Evolutionary conservation across 2,888 invertebrate genomes (phyloP).

Genomic region (Cephus sareptanus): DNA sequence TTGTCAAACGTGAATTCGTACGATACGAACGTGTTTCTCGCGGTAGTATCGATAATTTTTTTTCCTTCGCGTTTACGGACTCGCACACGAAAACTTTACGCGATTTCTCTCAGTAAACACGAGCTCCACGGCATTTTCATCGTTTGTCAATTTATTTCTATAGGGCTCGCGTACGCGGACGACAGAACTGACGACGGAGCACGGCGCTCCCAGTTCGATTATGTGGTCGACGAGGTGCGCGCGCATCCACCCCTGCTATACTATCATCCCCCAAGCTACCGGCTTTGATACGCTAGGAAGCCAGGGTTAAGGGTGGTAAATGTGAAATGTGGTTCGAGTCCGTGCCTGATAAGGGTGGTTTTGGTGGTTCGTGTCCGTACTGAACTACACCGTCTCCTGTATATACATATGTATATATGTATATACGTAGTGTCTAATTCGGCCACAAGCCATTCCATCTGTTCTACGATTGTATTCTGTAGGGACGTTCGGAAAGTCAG

Average conservation of each 20-base stretch:
- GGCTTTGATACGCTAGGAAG: conserved; percentile 16
- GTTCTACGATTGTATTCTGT: neutral
- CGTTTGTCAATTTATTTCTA: neutral
- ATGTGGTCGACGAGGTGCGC: conserved; percentile 55
- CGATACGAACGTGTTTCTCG: neutral
- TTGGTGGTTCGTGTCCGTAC: conserved; percentile 6
- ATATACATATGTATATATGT: neutral
- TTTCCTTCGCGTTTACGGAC: neutral
- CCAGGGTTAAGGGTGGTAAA: neutral
- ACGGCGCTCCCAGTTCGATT: conserved; percentile 66
- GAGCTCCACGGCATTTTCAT: neutral
- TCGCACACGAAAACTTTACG: neutral
- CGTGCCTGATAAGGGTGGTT: conserved; percentile 7
- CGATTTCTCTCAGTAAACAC: neutral
- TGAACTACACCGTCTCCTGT: neutral
- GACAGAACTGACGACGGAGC: conserved; percentile 57
- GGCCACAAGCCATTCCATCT: neutral
- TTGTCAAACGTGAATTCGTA: conserved; percentile 37
- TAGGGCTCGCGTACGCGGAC: conserved; percentile 31
- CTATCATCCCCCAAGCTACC: conserved; percentile 34
- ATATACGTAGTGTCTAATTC: neutral
- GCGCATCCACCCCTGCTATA: conserved; percentile 43
- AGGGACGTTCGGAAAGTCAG: neutral
- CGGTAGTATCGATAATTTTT: neutral
- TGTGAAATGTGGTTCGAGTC: conserved; percentile 8